Conservation (phyloP, 2,113 vertebrate species). For the Apistogramma diplotaenia region DNA sequence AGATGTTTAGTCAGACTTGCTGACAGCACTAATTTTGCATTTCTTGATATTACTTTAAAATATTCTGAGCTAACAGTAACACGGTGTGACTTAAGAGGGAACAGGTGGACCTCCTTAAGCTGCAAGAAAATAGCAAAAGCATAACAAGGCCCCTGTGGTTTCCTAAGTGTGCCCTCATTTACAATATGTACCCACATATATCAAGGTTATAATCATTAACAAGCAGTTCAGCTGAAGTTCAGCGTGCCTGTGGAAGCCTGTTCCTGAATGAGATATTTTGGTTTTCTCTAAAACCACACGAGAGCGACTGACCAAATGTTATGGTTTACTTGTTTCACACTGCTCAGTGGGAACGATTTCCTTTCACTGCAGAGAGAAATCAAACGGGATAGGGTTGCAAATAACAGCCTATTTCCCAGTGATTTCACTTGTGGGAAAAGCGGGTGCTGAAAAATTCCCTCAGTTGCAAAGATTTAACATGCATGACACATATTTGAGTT, state of each 20-base stretch:
- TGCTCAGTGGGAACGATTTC: constrained; percentile 59
- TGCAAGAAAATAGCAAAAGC: constrained; percentile 66
- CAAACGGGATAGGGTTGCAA: constrained; percentile 68
- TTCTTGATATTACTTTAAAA: constrained; percentile 28
- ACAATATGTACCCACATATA: constrained; percentile 65
- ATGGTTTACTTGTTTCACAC: constrained; percentile 67
- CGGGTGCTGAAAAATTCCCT: constrained; percentile 56
- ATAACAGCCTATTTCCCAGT: constrained; percentile 49
- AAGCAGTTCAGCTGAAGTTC: constrained; percentile 74
- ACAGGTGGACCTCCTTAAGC: constrained; percentile 71
- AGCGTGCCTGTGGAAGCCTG: constrained; percentile 58
- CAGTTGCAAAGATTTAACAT: constrained; percentile 50
- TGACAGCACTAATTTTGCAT: constrained; percentile 29
- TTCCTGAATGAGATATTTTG: constrained; percentile 53
- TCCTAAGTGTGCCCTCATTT: constrained; percentile 78
- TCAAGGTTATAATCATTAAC: constrained; percentile 76
- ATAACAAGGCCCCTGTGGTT: constrained; percentile 74
- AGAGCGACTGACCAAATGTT: constrained; percentile 69
- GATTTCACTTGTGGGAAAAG: constrained; percentile 30
- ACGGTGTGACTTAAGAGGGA: constrained; percentile 51
- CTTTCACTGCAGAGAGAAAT: constrained; percentile 56
- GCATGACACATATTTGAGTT: constrained; percentile 25
- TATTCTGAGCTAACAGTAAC: constrained; percentile 35
- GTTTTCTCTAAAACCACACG: constrained; percentile 59
- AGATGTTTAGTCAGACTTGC: background rate